Evolutionary conservation across 2,113 vertebrate genomes (phyloP).

Genomic region (Okapia johnstoni): DNA sequence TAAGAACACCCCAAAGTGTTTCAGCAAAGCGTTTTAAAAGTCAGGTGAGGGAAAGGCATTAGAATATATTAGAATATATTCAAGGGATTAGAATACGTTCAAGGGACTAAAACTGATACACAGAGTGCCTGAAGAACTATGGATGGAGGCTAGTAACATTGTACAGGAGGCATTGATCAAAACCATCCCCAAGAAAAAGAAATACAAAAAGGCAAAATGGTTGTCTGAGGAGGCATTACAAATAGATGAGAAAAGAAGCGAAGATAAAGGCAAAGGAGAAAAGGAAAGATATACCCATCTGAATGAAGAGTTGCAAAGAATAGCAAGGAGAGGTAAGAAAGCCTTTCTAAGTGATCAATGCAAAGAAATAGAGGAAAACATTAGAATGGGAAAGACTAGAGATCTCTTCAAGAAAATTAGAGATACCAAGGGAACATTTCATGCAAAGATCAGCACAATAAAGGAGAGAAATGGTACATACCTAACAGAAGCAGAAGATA

Average conservation of each 20-base stretch:
- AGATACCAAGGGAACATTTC: neutral
- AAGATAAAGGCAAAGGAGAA: neutral
- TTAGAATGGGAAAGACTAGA: neutral
- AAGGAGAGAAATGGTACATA: neutral
- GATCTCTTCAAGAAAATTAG: neutral
- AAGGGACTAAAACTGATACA: neutral
- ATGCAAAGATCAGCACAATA: neutral
- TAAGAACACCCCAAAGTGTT: neutral
- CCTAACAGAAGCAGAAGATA: neutral
- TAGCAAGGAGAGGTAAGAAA: neutral
- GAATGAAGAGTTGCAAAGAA: neutral
- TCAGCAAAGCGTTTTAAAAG: neutral
- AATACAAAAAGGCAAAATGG: neutral
- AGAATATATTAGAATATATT: neutral
- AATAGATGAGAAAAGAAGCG: neutral
- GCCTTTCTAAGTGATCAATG: neutral
- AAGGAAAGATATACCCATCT: neutral
- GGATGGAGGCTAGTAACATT: neutral
- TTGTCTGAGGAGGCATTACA: neutral
- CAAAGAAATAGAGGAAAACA: neutral
- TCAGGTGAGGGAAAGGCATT: neutral
- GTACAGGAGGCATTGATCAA: fast-evolving
- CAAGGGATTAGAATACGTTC: neutral
- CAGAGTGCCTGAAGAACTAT: neutral
- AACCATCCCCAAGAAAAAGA: neutral